Evolutionary conservation across 2,113 vertebrate genomes (phyloP), one percentile per base, ranked within the genome.

Genomic region (Python bivittatus): DNA sequence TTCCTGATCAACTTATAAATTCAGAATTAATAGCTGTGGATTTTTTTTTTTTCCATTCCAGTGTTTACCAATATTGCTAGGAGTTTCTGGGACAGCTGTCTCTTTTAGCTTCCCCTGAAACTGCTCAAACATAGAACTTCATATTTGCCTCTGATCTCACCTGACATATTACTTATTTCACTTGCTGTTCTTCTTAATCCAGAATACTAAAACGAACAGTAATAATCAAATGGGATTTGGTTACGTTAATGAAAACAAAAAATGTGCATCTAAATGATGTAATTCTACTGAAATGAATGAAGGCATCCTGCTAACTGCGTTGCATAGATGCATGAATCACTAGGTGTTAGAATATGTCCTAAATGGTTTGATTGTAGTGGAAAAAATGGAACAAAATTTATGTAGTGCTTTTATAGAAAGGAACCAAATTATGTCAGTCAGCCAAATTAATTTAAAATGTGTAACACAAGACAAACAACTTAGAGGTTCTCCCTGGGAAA

Each of bases 401-500:
- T 56, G n/a, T n/a, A 8, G 25, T 17, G 25, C 89, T 88, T 6
- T 0, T 84, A 79, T 91, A 79, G 12, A 8, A 90, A 88, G 92
- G 64, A 91, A 84, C 22, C 88, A 83, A 25, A 29, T 4, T n/a
- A 5, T 87, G 20, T 1, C 1, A 3, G 33, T 58, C 22, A 60
- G 57, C 90, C 88, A 6, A 52, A 93, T 2, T 64, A 48, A 79
- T 57, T 94, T 93, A 27, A 57, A 33, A 86, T 89, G 1, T 27
- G 33, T 3, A 22, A 23, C 61, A 38, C 10, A 91, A 91, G 91
- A 52, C 90, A 84, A 92, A 17, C 89, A 92, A 11, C 84, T n/a
- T 38, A 90, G 5, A 52, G 92, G 13, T 33, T 91, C 60, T 90
- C 42, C n/a, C 52, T 33, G 20, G 92, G 94, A 95, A 60, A 85